A percentile compares a stretch with the other conserved stretches of the same genome.
Conservation (phyloP, 2,113 vertebrate genomes). For the Mungos mungo region DNA sequence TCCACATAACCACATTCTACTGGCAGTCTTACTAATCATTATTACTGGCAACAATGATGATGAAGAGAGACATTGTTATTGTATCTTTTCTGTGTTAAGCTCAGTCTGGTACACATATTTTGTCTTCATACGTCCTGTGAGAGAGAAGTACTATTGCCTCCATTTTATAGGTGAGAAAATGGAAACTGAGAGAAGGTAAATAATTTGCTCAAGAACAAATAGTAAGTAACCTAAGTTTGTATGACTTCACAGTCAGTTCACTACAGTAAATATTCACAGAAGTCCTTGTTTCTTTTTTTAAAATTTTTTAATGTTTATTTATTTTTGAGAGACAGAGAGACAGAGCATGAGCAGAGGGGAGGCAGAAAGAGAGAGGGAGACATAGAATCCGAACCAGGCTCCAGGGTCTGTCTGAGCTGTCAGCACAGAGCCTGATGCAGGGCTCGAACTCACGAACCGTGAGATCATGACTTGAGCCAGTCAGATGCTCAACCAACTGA, state of each 20-base stretch:
- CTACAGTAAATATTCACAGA: neutral
- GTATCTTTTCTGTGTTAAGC: neutral
- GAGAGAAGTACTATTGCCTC: neutral
- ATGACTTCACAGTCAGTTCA: neutral
- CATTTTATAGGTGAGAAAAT: neutral
- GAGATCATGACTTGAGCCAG: too few relatives aligned
- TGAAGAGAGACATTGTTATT: neutral
- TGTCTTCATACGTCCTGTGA: neutral
- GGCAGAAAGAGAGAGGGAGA: too few relatives aligned
- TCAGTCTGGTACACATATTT: neutral
- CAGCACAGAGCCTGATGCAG: too few relatives aligned
- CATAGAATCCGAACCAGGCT: too few relatives aligned
- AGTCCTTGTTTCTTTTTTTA: neutral
- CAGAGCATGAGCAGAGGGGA: too few relatives aligned
- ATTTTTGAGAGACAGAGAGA: too few relatives aligned
- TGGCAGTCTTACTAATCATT: neutral
- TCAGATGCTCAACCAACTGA: too few relatives aligned
- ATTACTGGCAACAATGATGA: neutral
- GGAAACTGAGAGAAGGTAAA: neutral
- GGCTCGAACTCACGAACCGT: too few relatives aligned
- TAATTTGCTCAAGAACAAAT: neutral
- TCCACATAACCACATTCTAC: neutral
- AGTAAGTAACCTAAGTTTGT: neutral
- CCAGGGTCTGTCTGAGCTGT: too few relatives aligned
- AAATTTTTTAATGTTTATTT: too few relatives aligned